These are phyloP conservation scores for Drosophila sechellia DNA, from an alignment of 1,140 invertebrate genomes.

Conservation along the genomic window DNA sequence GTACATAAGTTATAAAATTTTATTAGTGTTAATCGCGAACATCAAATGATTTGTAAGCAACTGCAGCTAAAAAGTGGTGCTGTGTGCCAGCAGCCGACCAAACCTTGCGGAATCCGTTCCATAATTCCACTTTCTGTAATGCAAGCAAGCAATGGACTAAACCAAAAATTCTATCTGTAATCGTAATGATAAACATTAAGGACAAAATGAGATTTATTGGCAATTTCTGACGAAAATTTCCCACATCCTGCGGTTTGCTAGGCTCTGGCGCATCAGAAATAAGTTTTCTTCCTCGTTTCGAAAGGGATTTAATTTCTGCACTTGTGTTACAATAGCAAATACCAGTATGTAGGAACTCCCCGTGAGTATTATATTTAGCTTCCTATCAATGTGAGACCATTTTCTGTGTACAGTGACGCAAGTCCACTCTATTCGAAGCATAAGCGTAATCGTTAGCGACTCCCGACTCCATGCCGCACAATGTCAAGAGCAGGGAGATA, in stretches of 20 bases:
- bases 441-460: conserved; percentile 22
- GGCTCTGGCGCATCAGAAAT: conserved; percentile 39
- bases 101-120: conserved; percentile 23
- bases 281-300: conserved; percentile 13
- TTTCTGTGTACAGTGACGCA: conserved; percentile 31
- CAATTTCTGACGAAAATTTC: conserved; percentile 18
- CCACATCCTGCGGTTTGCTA: conserved; percentile 22
- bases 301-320: conserved; percentile 31
- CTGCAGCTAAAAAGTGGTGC: conserved; percentile 36
- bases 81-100: conserved; percentile 41
- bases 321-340: conserved; percentile 68
- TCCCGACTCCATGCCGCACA: conserved; percentile 12
- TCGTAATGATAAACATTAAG: conserved; percentile 30
- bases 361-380: conserved; percentile 26
- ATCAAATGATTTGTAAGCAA: conserved; percentile 44
- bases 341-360: conserved; percentile 27
- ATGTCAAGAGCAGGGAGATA: conserved; percentile 13
- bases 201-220: conserved; percentile 21
- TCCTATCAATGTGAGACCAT: conserved; percentile 2
- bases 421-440: conserved; percentile 40
- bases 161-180: conserved; percentile 40
- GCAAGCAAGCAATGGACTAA: conserved; percentile 34
- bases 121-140: conserved; percentile 31
- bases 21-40: conserved; percentile 70
- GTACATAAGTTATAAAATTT: conserved; percentile 77